Evolutionary conservation across 2,113 vertebrate species (phyloP).

Genomic region (Pachycephala philippinensis): DNA sequence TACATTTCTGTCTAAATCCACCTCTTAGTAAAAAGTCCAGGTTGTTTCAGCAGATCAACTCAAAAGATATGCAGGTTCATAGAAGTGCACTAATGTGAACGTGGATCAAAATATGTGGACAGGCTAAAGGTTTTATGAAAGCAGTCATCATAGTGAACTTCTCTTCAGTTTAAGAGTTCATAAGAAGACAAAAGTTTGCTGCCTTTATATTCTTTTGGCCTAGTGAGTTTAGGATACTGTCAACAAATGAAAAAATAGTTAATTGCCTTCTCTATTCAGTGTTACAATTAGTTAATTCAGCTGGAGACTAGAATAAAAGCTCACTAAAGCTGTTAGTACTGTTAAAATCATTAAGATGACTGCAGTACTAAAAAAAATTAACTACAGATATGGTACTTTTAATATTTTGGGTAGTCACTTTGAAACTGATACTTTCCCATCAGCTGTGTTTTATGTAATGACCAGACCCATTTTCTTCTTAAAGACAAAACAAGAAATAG

Average conservation of each 20-base stretch:
- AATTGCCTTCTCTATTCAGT: not conserved
- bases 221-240: not conserved
- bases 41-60: not conserved
- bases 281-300: not conserved
- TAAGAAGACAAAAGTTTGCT: not conserved
- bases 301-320: not conserved
- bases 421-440: not conserved
- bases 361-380: not conserved
- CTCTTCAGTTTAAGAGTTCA: not conserved
- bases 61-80: not conserved
- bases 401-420: not conserved
- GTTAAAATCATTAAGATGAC: not conserved
- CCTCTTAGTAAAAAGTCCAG: not conserved
- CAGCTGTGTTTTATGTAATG: not conserved
- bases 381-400: not conserved
- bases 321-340: not conserved
- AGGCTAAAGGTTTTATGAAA: not conserved
- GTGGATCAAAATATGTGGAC: not conserved
- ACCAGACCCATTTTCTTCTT: not conserved
- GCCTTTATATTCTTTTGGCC: not conserved
- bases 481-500: not conserved
- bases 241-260: not conserved
- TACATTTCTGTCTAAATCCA: not conserved
- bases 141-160: not conserved
- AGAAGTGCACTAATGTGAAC: not conserved